Conservation (phyloP, 2,797 vertebrate genomes). For the Menidia menidia region DNA sequence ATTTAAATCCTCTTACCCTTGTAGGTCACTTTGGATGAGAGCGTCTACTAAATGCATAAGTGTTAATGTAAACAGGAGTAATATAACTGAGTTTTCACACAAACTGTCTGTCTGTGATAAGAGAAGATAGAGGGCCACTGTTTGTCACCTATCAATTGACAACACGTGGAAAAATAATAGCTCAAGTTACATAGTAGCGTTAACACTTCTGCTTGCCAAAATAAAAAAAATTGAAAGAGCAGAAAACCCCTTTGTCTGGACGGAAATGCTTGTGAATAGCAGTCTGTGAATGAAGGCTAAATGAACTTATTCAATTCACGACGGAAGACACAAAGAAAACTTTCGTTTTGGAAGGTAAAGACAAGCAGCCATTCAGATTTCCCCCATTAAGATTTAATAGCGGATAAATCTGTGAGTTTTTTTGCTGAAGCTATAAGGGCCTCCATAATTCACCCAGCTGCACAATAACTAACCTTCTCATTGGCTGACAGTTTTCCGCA, state of each 20-base stretch:
- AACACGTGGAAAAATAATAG: too few species aligned
- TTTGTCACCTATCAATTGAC: too few species aligned
- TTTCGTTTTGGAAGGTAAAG: background rate
- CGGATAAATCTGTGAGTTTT: slow-evolving; percentile 24
- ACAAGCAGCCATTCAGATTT: slow-evolving; percentile 7
- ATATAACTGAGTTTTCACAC: background rate
- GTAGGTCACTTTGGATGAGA: too few species aligned
- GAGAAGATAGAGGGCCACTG: background rate
- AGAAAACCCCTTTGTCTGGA: too few species aligned
- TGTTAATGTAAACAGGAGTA: background rate
- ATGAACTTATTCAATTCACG: background rate
- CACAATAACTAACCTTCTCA: slow-evolving; percentile 44
- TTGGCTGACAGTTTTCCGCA: slow-evolving; percentile 35
- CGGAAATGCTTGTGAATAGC: too few species aligned
- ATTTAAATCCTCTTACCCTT: too few species aligned
- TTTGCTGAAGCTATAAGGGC: slow-evolving; percentile 22
- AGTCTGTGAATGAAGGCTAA: background rate
- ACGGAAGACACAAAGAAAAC: slow-evolving; percentile 6
- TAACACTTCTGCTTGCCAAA: too few species aligned
- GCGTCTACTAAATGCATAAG: too few species aligned
- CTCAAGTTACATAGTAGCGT: too few species aligned
- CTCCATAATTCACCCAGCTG: slow-evolving; percentile 36
- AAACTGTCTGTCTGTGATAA: background rate
- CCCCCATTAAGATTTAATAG: background rate
- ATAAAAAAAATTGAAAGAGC: too few species aligned